Base-by-base conservation (phyloP, 2,113 vertebrate genomes). In the Apistogramma diplotaenia region DNA sequence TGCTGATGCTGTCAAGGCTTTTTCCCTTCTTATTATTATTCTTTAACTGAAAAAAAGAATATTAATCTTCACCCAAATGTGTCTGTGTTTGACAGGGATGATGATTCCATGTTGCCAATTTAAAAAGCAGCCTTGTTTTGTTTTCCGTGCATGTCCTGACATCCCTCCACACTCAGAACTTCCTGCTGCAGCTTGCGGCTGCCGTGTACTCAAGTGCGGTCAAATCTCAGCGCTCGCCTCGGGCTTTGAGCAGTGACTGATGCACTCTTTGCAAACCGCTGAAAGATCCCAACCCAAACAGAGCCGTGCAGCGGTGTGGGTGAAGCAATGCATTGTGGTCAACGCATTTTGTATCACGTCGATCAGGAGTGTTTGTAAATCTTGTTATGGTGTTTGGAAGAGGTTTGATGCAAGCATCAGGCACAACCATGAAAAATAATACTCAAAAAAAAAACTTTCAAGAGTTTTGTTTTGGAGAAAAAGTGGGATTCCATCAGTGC, bases 231-330 rank as follows among this genome's bases (percentile, higher is more conserved):
- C 55, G 72, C 85, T 71, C 19, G 82, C 90, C 89, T 88, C 60
- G 2, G 91, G 89, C 85, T 90, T 87, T 94, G 85, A 81, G 15
- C 61, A 91, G 90, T 92, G 89, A 91, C 87, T 86, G 73, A 83
- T 76, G 78, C 83, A 55, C 86, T 88, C 87, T 87, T 85, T 83
- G 79, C 79, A 87, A 87, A 90, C 81, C 80, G 5, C 61, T 85
- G 77, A 90, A 83, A 79, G 71, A 76, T 85, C 85, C 87, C 87
- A 74, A 49, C 65, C 78, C 76, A 82, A 93, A 90, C 80, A 77
- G 87, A 91, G 83, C 55, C 60, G 85, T 81, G 76, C 62, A 71
- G 33, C 33, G 33, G 33, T 78, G 79, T 82, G 72, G 73, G 59
- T 59, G 81, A 58, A 81, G 71, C 29, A 59, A 87, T 75, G 67